Conservation (phyloP, 1,140 invertebrate genomes). For the Trissolcus basalis region DNA sequence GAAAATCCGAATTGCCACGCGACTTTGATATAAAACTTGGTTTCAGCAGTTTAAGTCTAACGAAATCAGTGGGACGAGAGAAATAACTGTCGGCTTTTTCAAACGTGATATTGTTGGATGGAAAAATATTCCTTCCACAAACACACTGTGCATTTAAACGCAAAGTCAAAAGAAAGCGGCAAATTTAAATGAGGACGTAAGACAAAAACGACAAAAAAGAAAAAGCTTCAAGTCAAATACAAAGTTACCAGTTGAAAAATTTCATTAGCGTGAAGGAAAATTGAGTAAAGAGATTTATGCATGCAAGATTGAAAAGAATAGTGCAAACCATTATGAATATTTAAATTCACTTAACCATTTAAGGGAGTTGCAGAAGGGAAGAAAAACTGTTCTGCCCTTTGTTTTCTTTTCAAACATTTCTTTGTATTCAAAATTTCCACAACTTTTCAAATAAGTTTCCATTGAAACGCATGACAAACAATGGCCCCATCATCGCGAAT, state of each 20-base stretch:
- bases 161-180: conserved; percentile 34
- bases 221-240: conserved; percentile 36
- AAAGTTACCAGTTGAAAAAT: conserved; percentile 37
- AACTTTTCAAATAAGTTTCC: too few relatives aligned
- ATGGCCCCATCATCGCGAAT: too few relatives aligned
- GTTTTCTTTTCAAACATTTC: not conserved
- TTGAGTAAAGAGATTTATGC: conserved; percentile 24
- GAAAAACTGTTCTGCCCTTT: conserved; percentile 12
- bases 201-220: conserved; percentile 22
- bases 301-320: conserved; percentile 44
- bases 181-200: conserved; percentile 42
- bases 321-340: conserved; percentile 46
- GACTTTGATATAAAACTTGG: conserved; percentile 3
- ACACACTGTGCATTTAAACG: conserved; percentile 37
- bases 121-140: conserved; percentile 31
- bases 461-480: too few relatives aligned
- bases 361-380: conserved; percentile 13
- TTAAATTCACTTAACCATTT: conserved; percentile 45
- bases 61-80: conserved; percentile 23
- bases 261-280: conserved; percentile 45
- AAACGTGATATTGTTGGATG: conserved; percentile 36
- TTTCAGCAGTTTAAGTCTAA: conserved; percentile 29
- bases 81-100: conserved; percentile 32
- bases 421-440: not conserved
- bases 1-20: too few relatives aligned